Base-by-base conservation (phyloP, 2,797 vertebrate species). In the Lithobates pipiens region DNA sequence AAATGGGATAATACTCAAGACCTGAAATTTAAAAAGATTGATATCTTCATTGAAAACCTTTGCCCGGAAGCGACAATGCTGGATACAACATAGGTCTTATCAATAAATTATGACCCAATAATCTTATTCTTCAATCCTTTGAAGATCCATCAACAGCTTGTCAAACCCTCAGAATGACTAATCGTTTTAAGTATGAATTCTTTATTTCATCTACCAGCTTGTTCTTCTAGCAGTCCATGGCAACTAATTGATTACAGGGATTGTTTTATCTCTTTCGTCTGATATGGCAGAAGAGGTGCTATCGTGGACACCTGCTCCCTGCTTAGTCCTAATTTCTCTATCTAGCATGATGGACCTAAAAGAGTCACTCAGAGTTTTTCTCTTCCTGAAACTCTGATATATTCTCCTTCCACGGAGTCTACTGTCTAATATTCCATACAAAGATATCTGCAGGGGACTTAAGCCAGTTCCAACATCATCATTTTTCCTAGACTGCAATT, bases 31-130 rank as follows among this genome's bases (percentile, higher is more conserved):
- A 73, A 42, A 61, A 73, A 42, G 80, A 82, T 82, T 82, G 80
- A 82, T 82, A 82, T 82, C 80, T 82, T 82, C 80, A 73, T 82
- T 63, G 80, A 82, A 82, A 82, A 65, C 23, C 34, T 72, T 74
- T 82, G 80, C 80, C 79, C 72, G 32, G 70, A 74, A 82, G 80
- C 70, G 80, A 63, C 80, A 82, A 82, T 69, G 42, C 70, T 32
- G 54, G 80, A 54, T 73, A 73, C 80, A 82, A 82, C 80, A 74
- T 82, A 67, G 80, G 80, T 82, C 72, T 82, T 82, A 82, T 82
- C 80, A 82, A 82, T 82, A 82, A 82, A 82, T 82, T 82, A 82
- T 82, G 70, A 82, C 72, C 70, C 80, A 82, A 82, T 82, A 82
- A 82, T 82, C 80, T 50, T 69, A 42, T 82, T 82, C 50, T 70